A percentile compares a stretch with the other conserved stretches of the same genome.
These are phyloP conservation scores for Sarcophaga carnaria DNA, from an alignment of 2,888 invertebrate genomes.

Conservation along the genomic window DNA sequence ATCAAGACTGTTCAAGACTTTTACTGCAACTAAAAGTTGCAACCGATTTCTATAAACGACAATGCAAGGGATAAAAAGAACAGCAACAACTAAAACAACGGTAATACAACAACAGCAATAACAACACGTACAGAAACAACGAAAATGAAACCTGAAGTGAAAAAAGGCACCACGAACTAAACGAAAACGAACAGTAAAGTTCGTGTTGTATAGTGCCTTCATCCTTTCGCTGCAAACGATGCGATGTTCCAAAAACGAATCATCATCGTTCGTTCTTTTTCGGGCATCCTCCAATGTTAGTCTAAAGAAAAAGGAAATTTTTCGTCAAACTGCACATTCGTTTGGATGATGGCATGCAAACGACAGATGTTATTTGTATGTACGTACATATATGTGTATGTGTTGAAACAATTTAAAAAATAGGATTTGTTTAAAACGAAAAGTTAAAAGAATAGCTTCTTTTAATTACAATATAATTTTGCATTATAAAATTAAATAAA, in stretches of 20 bases:
- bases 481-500: neutral
- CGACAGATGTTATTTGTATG: neutral
- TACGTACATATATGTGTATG: neutral
- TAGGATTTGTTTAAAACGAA: too few species aligned
- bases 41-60: conserved; percentile 59
- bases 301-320: neutral
- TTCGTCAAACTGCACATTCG: conserved; percentile 3
- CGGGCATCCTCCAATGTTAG: conserved; percentile 4
- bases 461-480: neutral
- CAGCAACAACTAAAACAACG: conserved; percentile 37
- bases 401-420: neutral
- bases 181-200: neutral
- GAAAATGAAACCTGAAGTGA: neutral
- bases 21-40: conserved; percentile 67
- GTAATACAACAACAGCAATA: neutral
- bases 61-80: conserved; percentile 50
- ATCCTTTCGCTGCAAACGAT: conserved; percentile 42
- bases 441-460: neutral
- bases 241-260: conserved; percentile 38
- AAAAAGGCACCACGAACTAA: neutral
- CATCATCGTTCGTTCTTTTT: conserved; percentile 11
- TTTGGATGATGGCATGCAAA: neutral
- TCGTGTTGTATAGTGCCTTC: conserved; percentile 38
- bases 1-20: conserved; percentile 64
- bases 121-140: conserved; percentile 2